Percentiles rank a stretch among this genome's conserved stretches.
phyloP scores from a whole-genome alignment of 92 coral and sea anemone genomes.

The Heliopora coerulea region DNA sequence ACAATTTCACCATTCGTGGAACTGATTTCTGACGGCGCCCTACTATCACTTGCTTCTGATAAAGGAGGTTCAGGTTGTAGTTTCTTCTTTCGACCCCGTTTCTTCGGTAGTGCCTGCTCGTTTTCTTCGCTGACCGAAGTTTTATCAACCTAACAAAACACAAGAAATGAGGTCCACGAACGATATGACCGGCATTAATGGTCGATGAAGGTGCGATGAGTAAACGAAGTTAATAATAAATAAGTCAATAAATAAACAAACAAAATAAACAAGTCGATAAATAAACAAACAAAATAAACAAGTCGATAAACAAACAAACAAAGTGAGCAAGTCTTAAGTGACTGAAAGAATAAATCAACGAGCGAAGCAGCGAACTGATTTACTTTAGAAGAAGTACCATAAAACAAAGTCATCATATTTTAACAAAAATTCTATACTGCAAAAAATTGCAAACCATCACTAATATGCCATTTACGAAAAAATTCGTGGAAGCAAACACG shows the following conservation, averaged over 20 bases:
- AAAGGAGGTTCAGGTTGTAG: constrained; percentile 84
- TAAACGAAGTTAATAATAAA: too few species aligned
- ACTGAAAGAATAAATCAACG: too few species aligned
- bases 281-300: not conserved
- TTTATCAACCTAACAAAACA: constrained; percentile 15
- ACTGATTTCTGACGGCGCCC: constrained; percentile 84
- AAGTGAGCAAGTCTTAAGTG: too few species aligned
- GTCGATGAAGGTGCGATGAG: not conserved
- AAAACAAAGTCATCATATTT: too few species aligned
- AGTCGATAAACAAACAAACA: too few species aligned
- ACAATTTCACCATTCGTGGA: constrained; percentile 77
- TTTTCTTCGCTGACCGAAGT: not conserved
- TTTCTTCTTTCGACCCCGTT: constrained; percentile 93
- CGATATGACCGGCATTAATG: not conserved
- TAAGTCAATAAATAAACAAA: not conserved
- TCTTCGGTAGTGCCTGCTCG: constrained; percentile 45
- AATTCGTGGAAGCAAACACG: too few species aligned
- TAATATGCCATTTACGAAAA: too few species aligned
- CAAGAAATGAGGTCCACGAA: not conserved
- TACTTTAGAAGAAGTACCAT: too few species aligned
- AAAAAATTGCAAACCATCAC: too few species aligned
- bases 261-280: not conserved
- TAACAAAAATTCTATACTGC: too few species aligned
- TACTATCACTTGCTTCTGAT: constrained; percentile 75
- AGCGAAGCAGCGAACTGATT: too few species aligned